phyloP scores from a whole-genome alignment of 64 coral and sea anemone species.

The Hydrozoanthus tunicans region DNA sequence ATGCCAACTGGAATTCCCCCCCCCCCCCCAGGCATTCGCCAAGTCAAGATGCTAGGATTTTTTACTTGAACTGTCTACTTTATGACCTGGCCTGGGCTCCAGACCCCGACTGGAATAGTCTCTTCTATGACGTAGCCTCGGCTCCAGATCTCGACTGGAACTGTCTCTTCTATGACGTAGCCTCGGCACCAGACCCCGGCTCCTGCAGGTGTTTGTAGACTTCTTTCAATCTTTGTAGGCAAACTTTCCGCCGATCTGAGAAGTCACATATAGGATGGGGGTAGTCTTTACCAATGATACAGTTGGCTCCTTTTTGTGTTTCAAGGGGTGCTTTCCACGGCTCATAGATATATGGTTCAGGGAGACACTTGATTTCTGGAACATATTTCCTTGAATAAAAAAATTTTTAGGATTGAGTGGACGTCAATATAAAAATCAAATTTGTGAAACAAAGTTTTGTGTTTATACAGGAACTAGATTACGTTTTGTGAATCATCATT shows the following conservation, averaged over 20 bases:
- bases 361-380: conserved; percentile 68
- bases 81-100: background rate
- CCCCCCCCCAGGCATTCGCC: too few species aligned
- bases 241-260: conserved; percentile 50
- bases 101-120: background rate
- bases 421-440: too few species aligned
- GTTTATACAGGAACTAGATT: too few species aligned
- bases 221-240: conserved; percentile 42
- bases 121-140: background rate
- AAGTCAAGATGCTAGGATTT: too few species aligned
- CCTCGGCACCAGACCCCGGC: background rate
- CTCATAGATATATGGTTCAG: conserved; percentile 71
- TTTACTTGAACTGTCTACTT: background rate
- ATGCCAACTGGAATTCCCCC: too few species aligned
- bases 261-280: conserved; percentile 58
- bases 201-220: conserved; percentile 27
- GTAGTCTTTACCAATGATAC: conserved; percentile 76
- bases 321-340: conserved; percentile 77
- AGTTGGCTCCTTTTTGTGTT: conserved; percentile 57
- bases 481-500: too few species aligned
- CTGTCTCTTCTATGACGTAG: background rate
- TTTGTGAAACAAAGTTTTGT: too few species aligned
- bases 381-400: conserved; percentile 76
- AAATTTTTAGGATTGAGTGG: background rate
- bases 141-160: background rate